A percentile compares a stretch with the other conserved stretches of the same genome.
phyloP scores from a whole-genome alignment of 2,797 vertebrate species.

The Menidia menidia region DNA sequence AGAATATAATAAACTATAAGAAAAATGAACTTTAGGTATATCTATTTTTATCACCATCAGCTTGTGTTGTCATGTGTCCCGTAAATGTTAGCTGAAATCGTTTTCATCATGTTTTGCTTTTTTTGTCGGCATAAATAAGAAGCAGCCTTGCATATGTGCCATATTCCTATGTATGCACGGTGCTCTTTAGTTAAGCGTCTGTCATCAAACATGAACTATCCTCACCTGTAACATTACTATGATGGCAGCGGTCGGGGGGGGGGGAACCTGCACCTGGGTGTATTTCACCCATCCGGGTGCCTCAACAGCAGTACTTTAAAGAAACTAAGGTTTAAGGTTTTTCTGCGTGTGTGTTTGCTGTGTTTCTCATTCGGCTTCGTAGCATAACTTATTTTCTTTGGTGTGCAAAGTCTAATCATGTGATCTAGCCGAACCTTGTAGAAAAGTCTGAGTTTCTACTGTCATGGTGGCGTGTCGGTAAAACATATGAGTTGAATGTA shows the following conservation, averaged over 20 bases:
- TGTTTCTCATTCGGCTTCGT: conserved; percentile 50
- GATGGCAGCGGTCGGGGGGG: conserved; percentile 72
- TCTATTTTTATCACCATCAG: conserved; percentile 74
- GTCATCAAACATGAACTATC: conserved; percentile 62
- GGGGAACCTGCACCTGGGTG: conserved; percentile 56
- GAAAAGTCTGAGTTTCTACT: conserved; percentile 40
- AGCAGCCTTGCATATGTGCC: conserved; percentile 66
- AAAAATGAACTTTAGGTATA: conserved; percentile 50
- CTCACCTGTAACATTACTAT: conserved; percentile 62
- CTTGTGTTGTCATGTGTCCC: conserved; percentile 55
- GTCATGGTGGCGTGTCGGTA: conserved; percentile 33
- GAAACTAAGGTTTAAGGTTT: conserved; percentile 28
- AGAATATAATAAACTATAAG: conserved; percentile 40
- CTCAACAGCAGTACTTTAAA: conserved; percentile 50
- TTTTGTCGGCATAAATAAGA: conserved; percentile 56
- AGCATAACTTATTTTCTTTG: conserved; percentile 40
- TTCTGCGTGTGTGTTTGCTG: conserved; percentile 11
- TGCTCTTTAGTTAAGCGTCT: conserved; percentile 65
- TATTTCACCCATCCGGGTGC: conserved; percentile 44
- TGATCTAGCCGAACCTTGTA: conserved; percentile 29
- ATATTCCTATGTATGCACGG: conserved; percentile 59
- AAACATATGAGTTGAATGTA: conserved; percentile 58
- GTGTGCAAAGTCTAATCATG: conserved; percentile 33
- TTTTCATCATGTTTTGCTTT: conserved; percentile 51
- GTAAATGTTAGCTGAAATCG: conserved; percentile 30